Evolutionary conservation across 2,797 vertebrate species (phyloP).

Genomic region (Spinibarbus caldwelli): DNA sequence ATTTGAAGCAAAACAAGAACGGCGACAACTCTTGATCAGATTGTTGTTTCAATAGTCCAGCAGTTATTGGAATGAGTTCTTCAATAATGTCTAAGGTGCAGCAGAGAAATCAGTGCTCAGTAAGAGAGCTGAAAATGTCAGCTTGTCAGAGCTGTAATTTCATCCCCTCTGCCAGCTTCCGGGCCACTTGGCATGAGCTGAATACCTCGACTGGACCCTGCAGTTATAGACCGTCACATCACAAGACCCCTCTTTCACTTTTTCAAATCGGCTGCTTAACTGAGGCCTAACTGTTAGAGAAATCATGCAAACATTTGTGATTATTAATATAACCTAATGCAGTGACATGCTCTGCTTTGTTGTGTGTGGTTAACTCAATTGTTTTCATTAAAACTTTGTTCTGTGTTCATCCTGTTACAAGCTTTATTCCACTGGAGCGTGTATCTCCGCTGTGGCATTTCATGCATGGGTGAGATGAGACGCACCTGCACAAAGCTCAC

Average conservation of each 20-base stretch:
- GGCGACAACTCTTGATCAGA: neutral
- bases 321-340: neutral
- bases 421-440: slow-evolving; percentile 15
- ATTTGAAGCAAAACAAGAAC: neutral
- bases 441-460: slow-evolving; percentile 10
- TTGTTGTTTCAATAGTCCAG: neutral
- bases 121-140: slow-evolving; percentile 62
- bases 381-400: slow-evolving; percentile 10
- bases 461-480: slow-evolving; percentile 11
- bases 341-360: neutral
- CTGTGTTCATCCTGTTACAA: slow-evolving; percentile 30
- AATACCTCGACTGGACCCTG: slow-evolving; percentile 53
- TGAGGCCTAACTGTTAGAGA: neutral
- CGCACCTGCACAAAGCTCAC: slow-evolving; percentile 11
- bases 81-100: neutral
- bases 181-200: slow-evolving; percentile 63
- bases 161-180: slow-evolving; percentile 65
- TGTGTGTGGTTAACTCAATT: slow-evolving; percentile 9
- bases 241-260: slow-evolving; percentile 27
- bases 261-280: neutral
- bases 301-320: neutral
- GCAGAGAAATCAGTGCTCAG: slow-evolving; percentile 19
- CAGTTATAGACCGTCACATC: slow-evolving; percentile 18
- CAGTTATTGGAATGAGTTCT: slow-evolving; percentile 15
- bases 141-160: slow-evolving; percentile 63